These are phyloP conservation scores for Okamejei kenojei DNA, from an alignment of 2,797 vertebrate genomes.

Conservation along the genomic window DNA sequence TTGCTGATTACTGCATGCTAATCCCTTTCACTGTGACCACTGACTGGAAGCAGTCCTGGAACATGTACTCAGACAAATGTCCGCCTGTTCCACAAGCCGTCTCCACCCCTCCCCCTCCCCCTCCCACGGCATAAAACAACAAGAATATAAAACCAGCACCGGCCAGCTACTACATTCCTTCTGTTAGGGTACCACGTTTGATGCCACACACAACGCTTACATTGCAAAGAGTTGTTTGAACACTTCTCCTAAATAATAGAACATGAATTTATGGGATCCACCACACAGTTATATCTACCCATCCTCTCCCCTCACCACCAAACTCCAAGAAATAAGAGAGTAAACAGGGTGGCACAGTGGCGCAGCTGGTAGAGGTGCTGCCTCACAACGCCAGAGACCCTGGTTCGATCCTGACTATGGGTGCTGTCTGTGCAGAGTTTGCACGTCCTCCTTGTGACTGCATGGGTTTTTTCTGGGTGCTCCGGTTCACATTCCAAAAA, in stretches of 20 bases:
- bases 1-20: constrained; percentile 33
- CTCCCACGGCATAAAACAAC: background rate
- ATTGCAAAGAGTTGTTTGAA: background rate
- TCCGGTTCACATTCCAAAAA: too few species aligned
- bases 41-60: constrained; percentile 35
- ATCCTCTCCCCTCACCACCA: background rate
- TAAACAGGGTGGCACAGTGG: background rate
- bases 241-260: background rate
- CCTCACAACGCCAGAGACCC: too few species aligned
- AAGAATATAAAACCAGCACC: background rate
- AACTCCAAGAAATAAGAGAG: background rate
- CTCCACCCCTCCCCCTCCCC: background rate
- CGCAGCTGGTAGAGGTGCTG: too few species aligned
- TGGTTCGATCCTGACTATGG: too few species aligned
- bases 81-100: background rate
- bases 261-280: background rate
- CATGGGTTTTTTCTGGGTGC: too few species aligned
- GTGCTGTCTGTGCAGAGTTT: too few species aligned
- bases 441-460: too few species aligned
- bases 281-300: background rate
- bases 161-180: background rate
- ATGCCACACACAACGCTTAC: background rate
- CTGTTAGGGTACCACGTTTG: background rate
- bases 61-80: constrained; percentile 31
- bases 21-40: constrained; percentile 36